Evolutionary conservation across 1,140 invertebrate species (phyloP).

Genomic region (Drosophila lacertosa): DNA sequence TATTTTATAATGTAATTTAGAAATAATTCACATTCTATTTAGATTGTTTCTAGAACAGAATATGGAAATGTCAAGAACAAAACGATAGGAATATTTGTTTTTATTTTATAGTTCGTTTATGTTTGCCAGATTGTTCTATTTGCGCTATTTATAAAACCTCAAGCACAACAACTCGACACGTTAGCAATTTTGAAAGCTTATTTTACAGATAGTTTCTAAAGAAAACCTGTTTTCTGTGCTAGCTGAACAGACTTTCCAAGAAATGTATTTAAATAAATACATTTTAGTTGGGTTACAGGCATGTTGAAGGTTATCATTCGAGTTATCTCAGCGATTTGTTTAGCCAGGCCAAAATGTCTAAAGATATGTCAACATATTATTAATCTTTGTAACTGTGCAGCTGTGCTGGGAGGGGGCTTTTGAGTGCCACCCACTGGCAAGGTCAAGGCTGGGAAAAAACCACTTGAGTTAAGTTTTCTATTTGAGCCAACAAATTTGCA

Average conservation of each 20-base stretch:
- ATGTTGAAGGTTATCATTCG: background rate
- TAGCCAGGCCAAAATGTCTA: background rate
- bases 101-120: too few species aligned
- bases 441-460: constrained; percentile 18
- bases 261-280: background rate
- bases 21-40: too few species aligned
- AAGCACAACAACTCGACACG: too few species aligned
- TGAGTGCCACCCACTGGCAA: constrained; percentile 1
- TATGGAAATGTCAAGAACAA: too few species aligned
- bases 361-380: background rate
- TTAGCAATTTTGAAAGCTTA: background rate
- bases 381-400: constrained; percentile 1
- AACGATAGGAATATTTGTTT: too few species aligned
- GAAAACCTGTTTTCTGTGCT: constrained; percentile 12
- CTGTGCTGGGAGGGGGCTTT: background rate
- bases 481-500: constrained; percentile 20
- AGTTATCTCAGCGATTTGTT: constrained; percentile 4
- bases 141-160: too few species aligned
- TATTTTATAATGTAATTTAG: too few species aligned
- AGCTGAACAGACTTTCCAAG: background rate
- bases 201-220: background rate
- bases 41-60: too few species aligned
- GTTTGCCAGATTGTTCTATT: too few species aligned
- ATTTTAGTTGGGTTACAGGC: background rate
- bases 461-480: constrained; percentile 16